Evolutionary conservation across 2,888 invertebrate genomes (phyloP).

Genomic region (Harmothoe impar): DNA sequence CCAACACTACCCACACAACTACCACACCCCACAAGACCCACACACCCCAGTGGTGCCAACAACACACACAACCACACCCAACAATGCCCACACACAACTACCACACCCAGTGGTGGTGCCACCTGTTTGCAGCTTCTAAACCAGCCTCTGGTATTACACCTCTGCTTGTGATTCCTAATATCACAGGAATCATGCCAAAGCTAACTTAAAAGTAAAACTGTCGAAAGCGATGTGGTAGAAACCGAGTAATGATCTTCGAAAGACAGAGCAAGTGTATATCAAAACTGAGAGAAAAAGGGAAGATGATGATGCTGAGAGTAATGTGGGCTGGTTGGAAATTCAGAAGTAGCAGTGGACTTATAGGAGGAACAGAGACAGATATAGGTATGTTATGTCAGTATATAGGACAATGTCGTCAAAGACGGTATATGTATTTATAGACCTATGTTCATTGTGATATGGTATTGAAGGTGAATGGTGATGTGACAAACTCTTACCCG

Average conservation of each 20-base stretch:
- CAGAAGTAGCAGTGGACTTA: background rate
- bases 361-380: background rate
- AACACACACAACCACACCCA: too few species aligned
- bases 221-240: background rate
- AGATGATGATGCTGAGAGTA: too few species aligned
- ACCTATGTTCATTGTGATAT: background rate
- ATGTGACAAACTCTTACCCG: background rate
- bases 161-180: background rate
- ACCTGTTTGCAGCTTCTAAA: too few species aligned
- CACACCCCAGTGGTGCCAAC: too few species aligned
- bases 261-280: too few species aligned
- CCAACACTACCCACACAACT: too few species aligned
- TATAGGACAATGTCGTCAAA: background rate
- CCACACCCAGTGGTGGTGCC: too few species aligned
- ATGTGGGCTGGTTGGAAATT: too few species aligned
- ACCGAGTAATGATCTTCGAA: background rate
- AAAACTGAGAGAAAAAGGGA: background rate
- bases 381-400: background rate
- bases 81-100: too few species aligned
- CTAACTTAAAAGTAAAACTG: background rate
- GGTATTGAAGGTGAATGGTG: background rate
- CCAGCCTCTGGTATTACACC: background rate
- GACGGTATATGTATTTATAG: slow-evolving; percentile 45
- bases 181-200: background rate
- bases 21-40: too few species aligned